Percentiles rank a stretch among this genome's conserved stretches.
These are phyloP conservation scores for Beroe forskalii DNA, from an alignment of 37 sponge, comb jelly and placozoan genomes.

Conservation along the genomic window DNA sequence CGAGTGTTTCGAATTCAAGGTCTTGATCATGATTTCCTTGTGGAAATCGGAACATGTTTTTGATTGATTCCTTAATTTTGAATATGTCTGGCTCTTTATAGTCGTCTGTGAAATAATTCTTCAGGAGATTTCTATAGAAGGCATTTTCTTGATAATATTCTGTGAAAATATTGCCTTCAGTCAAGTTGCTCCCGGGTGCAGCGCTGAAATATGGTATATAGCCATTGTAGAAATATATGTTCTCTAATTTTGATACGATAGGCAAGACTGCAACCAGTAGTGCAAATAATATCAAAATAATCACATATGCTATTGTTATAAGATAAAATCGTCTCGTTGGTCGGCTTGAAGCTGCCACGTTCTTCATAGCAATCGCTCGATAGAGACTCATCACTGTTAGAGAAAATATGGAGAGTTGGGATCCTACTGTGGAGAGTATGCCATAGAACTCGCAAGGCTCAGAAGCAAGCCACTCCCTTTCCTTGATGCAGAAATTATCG, in stretches of 20 bases:
- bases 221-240: slow-evolving; percentile 56
- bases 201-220: neutral
- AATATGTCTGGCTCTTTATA: neutral
- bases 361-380: slow-evolving; percentile 30
- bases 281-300: neutral
- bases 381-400: neutral
- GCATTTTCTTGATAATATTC: slow-evolving; percentile 19
- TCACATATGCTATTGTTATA: neutral
- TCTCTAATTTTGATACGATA: neutral
- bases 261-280: slow-evolving; percentile 10
- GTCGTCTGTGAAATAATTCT: no score
- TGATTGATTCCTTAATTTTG: neutral
- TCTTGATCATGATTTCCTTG: neutral
- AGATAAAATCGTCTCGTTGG: neutral
- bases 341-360: neutral
- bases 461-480: slow-evolving; percentile 36
- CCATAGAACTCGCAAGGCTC: slow-evolving; percentile 39
- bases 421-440: slow-evolving; percentile 35
- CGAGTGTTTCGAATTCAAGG: neutral
- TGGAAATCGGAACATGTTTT: neutral
- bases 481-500: slow-evolving; percentile 26
- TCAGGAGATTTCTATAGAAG: neutral
- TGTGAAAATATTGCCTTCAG: neutral
- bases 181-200: neutral
- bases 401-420: slow-evolving; percentile 11